Evolutionary conservation across 1,140 invertebrate genomes (phyloP).

Genomic region (Rhizoglyphus robini): DNA sequence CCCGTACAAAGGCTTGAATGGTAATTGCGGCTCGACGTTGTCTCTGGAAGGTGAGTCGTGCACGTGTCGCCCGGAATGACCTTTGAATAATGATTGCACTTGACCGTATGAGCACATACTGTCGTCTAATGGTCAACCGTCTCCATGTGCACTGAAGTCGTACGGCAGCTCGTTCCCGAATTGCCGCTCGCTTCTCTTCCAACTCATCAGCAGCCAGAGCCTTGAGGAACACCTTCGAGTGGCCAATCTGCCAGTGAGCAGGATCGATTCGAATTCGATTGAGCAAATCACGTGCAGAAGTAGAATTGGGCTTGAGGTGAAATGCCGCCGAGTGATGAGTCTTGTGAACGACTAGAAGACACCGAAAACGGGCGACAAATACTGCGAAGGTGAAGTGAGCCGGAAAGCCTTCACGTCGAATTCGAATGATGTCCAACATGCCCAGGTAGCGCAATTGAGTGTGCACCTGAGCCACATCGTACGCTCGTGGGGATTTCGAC

Average conservation of each 20-base stretch:
- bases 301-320: neutral
- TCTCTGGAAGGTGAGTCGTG: constrained; percentile 62
- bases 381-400: constrained; percentile 64
- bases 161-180: constrained; percentile 54
- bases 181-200: constrained; percentile 56
- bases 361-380: constrained; percentile 64
- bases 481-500: constrained; percentile 66
- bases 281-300: constrained; percentile 32
- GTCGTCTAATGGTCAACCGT: constrained; percentile 48
- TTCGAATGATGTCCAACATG: constrained; percentile 89
- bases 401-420: constrained; percentile 67
- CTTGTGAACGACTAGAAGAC: constrained; percentile 32
- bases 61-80: constrained; percentile 70
- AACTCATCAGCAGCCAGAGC: constrained; percentile 69
- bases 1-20: constrained; percentile 69
- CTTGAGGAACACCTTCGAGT: constrained; percentile 74
- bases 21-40: constrained; percentile 69
- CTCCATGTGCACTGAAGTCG: constrained; percentile 64
- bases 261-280: constrained; percentile 45
- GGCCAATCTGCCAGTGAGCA: constrained; percentile 79
- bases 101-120: constrained; percentile 49
- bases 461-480: constrained; percentile 64
- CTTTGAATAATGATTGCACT: constrained; percentile 68
- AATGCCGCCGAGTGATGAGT: neutral
- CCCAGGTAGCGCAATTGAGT: constrained; percentile 84